Percentiles rank a stretch among this genome's conserved stretches.
Conservation (phyloP, 2,888 invertebrate species). For the Drosophila siamana region DNA sequence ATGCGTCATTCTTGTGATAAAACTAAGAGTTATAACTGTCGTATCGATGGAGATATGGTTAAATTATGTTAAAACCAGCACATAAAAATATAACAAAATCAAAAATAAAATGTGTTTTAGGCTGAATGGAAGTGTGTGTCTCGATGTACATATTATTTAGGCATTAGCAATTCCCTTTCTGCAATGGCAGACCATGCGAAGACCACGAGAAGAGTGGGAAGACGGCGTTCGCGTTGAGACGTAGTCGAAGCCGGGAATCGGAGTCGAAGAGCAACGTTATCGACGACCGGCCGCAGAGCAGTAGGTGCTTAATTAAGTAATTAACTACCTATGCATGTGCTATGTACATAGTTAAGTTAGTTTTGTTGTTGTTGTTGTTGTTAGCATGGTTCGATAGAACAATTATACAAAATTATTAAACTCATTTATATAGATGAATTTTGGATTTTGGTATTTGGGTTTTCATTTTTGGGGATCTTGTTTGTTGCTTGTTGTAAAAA, state of each 20-base stretch:
- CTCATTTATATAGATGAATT: constrained; percentile 30
- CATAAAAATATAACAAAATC: not conserved
- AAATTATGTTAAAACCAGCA: not conserved
- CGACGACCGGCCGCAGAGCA: not conserved
- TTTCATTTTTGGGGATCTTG: constrained; percentile 5
- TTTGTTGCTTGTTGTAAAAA: constrained; percentile 26
- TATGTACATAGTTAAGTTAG: constrained; percentile 8
- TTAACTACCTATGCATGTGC: constrained; percentile 2
- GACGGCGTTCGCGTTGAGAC: constrained; percentile 2
- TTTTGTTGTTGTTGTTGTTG: constrained; percentile 14
- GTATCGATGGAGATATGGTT: not conserved
- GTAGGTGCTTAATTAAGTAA: constrained; percentile 3
- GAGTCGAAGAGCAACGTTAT: not conserved
- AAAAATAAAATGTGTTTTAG: not conserved
- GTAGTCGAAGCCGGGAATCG: not conserved
- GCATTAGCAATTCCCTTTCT: constrained; percentile 24
- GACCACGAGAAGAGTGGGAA: not conserved
- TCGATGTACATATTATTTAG: constrained; percentile 1
- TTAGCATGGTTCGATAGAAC: constrained; percentile 42
- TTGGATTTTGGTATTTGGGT: too few species aligned
- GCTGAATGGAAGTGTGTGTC: not conserved
- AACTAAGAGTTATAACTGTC: not conserved
- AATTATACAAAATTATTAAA: constrained; percentile 35
- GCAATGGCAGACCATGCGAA: constrained; percentile 18
- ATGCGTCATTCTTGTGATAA: too few species aligned